A percentile compares a stretch with the other conserved stretches of the same genome.
Evolutionary conservation across 2,113 vertebrate genomes (phyloP).

Genomic region (Lepisosteus oculatus): DNA sequence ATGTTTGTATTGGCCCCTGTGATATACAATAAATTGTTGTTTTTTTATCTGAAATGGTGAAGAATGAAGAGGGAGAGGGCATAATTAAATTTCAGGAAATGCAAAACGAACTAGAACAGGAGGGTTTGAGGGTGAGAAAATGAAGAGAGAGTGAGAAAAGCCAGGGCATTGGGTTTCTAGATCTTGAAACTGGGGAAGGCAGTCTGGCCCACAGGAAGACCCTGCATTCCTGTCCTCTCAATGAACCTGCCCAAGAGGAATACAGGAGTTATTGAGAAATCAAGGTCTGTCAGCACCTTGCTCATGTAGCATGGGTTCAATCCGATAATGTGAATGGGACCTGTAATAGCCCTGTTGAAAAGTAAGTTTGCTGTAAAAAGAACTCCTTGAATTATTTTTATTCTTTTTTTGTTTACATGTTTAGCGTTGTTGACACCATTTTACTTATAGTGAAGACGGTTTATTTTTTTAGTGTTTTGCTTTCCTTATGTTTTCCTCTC

Average conservation of each 20-base stretch:
- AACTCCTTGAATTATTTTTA: constrained; percentile 80
- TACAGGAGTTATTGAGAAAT: constrained; percentile 89
- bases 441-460: constrained; percentile 71
- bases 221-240: constrained; percentile 82
- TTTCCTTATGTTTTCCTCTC: constrained; percentile 15
- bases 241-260: constrained; percentile 85
- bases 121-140: constrained; percentile 6
- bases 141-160: constrained; percentile 14
- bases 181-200: constrained; percentile 68
- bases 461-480: constrained; percentile 52
- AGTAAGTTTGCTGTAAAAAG: constrained; percentile 72
- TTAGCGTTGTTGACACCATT: constrained; percentile 80
- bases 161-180: constrained; percentile 60
- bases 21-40: constrained; percentile 36
- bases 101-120: not conserved
- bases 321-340: constrained; percentile 86
- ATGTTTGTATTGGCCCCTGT: constrained; percentile 40
- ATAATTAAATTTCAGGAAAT: not conserved
- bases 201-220: constrained; percentile 78
- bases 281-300: constrained; percentile 89
- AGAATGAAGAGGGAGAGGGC: constrained; percentile 58
- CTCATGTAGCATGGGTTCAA: constrained; percentile 85
- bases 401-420: constrained; percentile 86
- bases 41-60: constrained; percentile 53
- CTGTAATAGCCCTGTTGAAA: constrained; percentile 89